phyloP scores from a whole-genome alignment of 2,797 vertebrate genomes.

The Garrulus glandarius region DNA sequence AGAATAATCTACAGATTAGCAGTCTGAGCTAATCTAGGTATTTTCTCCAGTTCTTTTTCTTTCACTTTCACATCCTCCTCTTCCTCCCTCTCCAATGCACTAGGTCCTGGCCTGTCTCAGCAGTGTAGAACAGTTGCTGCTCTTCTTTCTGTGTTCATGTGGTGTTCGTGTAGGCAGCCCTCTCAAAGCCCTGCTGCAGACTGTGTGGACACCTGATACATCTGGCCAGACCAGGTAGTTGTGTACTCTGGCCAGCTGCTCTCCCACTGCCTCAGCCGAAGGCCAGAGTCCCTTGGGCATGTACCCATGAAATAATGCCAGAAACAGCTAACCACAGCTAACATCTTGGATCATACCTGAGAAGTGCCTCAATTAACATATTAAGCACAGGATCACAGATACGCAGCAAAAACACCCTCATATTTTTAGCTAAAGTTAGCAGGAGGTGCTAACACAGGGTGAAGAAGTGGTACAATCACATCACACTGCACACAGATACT shows the following conservation, averaged over 20 bases:
- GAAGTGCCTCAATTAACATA: neutral
- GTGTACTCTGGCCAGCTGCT: neutral
- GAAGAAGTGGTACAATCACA: neutral
- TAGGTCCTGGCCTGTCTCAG: neutral
- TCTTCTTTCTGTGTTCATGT: neutral
- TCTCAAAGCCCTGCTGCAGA: neutral
- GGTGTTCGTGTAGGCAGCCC: neutral
- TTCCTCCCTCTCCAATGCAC: neutral
- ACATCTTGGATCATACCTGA: neutral
- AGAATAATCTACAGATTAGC: neutral
- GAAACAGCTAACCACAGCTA: neutral
- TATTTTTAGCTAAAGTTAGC: neutral
- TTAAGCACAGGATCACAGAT: neutral
- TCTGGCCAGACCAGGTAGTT: neutral
- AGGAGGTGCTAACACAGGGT: neutral
- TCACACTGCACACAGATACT: neutral
- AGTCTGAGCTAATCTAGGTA: neutral
- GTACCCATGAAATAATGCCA: neutral
- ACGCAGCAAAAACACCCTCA: neutral
- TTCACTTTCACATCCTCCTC: neutral
- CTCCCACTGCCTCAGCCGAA: neutral
- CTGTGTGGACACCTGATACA: rapidly evolving
- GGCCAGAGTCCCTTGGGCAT: neutral
- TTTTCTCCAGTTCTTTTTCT: neutral
- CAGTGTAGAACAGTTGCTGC: rapidly evolving